Conservation (phyloP, 2,113 vertebrate species). For the Variabilichromis moorii region DNA sequence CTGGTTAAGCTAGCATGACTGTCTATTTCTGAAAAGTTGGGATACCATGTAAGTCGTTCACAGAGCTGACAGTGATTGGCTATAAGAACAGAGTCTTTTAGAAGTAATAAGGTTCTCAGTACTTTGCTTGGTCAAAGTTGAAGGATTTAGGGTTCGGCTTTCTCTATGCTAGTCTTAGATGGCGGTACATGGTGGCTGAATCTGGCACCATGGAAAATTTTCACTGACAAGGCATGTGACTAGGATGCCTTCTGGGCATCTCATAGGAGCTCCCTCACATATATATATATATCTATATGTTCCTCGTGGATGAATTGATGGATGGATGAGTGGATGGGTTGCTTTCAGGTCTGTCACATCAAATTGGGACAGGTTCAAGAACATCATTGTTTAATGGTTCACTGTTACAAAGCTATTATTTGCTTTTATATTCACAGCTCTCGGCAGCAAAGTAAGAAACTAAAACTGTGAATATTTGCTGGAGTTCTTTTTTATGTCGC, state of each 20-base stretch:
- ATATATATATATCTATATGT: neutral
- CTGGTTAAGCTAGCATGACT: neutral
- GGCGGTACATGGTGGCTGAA: neutral
- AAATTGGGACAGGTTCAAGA: neutral
- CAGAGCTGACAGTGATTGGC: neutral
- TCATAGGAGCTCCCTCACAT: neutral
- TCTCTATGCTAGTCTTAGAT: neutral
- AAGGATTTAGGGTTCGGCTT: neutral
- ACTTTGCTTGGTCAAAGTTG: neutral
- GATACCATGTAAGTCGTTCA: neutral
- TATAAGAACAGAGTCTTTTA: neutral
- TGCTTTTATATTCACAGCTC: neutral
- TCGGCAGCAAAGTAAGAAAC: neutral
- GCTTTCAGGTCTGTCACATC: neutral
- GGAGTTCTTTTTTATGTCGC: neutral
- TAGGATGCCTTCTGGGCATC: neutral
- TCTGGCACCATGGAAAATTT: neutral
- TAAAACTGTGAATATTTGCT: neutral
- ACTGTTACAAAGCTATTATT: neutral
- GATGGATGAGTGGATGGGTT: neutral
- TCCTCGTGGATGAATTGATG: neutral
- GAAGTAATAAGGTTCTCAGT: neutral
- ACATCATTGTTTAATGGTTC: neutral
- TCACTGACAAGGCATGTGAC: neutral
- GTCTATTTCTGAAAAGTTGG: neutral